Evolutionary conservation across 2,797 vertebrate genomes (phyloP), one percentile per base, ranked within the genome.

Genomic region (Gephyroberyx darwinii): DNA sequence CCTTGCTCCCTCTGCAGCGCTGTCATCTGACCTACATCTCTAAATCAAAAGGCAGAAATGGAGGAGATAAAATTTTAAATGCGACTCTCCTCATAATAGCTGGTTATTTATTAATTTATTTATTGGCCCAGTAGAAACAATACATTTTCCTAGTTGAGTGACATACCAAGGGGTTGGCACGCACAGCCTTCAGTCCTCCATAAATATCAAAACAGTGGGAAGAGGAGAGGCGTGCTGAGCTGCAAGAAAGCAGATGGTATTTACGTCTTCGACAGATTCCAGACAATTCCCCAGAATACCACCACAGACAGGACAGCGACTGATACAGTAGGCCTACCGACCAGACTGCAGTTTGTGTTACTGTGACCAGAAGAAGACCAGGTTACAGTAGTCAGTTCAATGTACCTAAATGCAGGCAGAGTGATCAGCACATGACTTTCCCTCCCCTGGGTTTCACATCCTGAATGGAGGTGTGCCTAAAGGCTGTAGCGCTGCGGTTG

Each of bases 21-120:
- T 73, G 64, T 74, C 75, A 82, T 85, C 88, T 92, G 90, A 94
- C 92, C 92, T 92, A 92, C 77, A 92, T 91, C 87, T 86, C 63
- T 58, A 57, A 79, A 89, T 80, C 80, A 83, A 71, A 61, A 61
- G 64, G 76, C 84, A 85, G 71, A 65, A 81, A 74, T 74, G 57
- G 75, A 77, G 59, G 62, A 69, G 63, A 78, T 89, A 19, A 71
- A 60, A 84, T 75, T 79, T 80, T 71, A 78, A 86, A 73, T 61
- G 68, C 63, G 45, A 52, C 77, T 79, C 69, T 74, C 80, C 52
- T 20, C 69, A 63, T 75, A 84, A 84, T 33, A 71, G 48, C 71
- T 50, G 55, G 31, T 73, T 70, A 62, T 81, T 82, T 83, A 86
- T 86, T 64, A 58, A 55, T 66, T 85, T 79, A 89, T 84, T 72